Conservation (phyloP, 1,140 invertebrate species). For the Drosophila auraria region DNA sequence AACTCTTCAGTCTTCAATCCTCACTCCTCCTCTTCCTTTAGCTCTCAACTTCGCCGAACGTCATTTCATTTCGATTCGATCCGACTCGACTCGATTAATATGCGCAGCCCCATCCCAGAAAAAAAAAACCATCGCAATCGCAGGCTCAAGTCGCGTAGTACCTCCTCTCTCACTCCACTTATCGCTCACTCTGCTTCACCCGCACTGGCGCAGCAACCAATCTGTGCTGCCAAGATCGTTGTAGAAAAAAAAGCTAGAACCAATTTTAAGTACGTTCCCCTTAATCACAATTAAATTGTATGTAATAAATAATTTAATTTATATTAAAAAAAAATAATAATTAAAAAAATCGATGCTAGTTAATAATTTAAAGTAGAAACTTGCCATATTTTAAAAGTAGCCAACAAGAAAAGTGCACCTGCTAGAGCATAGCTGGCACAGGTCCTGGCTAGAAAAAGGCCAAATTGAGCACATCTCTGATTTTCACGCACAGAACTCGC, state of each 20-base stretch:
- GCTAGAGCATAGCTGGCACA: background rate
- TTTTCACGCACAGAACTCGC: constrained; percentile 10
- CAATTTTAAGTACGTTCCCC: too few species aligned
- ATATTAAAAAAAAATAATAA: too few species aligned
- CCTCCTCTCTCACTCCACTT: constrained; percentile 27
- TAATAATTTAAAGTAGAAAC: too few species aligned
- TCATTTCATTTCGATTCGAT: constrained; percentile 72
- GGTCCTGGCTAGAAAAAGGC: constrained; percentile 22
- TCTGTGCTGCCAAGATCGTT: background rate
- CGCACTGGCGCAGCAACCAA: constrained; percentile 12
- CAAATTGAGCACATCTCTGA: background rate
- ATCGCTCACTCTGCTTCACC: constrained; percentile 12
- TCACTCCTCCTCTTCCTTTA: constrained; percentile 11
- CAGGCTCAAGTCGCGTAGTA: constrained; percentile 34
- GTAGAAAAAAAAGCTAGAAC: background rate
- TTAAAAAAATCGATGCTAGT: too few species aligned
- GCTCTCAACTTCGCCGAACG: constrained; percentile 42
- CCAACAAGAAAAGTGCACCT: constrained; percentile 10
- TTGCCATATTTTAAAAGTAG: background rate
- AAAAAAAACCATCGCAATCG: constrained; percentile 30
- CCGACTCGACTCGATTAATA: constrained; percentile 77
- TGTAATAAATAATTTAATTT: too few species aligned
- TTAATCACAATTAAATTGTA: too few species aligned
- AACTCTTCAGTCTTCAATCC: constrained; percentile 41
- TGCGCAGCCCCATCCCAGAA: constrained; percentile 55